Conservation (phyloP, 2,797 vertebrate genomes). For the Acipenser ruthenus region DNA sequence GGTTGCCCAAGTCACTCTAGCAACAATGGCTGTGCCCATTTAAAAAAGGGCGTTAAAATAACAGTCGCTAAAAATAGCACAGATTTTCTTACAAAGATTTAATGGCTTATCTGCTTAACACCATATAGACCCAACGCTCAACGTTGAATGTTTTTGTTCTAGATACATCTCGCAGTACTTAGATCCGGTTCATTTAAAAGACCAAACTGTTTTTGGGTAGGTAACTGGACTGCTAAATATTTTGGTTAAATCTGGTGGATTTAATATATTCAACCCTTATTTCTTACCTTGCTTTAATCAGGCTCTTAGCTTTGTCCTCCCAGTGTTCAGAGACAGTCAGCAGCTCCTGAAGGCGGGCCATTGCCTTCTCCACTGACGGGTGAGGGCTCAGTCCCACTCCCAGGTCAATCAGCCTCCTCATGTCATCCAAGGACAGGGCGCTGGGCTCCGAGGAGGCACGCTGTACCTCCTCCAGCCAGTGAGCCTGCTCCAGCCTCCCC, state of each 20-base stretch:
- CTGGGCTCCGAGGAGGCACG: conserved; percentile 64
- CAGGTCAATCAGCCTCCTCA: conserved; percentile 94
- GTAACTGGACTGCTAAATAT: too few species aligned
- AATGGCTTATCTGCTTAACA: too few species aligned
- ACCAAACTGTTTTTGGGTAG: too few species aligned
- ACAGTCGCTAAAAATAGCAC: too few species aligned
- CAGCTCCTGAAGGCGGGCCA: conserved; percentile 91
- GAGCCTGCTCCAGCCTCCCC: conserved; percentile 81
- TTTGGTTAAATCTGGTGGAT: too few species aligned
- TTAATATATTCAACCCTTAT: too few species aligned
- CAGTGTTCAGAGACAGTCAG: conserved; percentile 93
- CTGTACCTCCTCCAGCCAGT: conserved; percentile 86
- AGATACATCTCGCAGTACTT: too few species aligned
- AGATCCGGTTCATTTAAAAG: too few species aligned
- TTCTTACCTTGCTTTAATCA: conserved; percentile 80
- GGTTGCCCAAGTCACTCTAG: neutral
- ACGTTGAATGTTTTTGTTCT: too few species aligned
- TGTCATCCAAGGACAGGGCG: conserved; percentile 81
- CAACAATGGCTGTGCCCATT: neutral
- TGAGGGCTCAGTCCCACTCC: conserved; percentile 86
- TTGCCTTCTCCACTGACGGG: conserved; percentile 82
- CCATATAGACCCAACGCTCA: too few species aligned
- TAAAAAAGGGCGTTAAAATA: too few species aligned
- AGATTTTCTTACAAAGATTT: too few species aligned
- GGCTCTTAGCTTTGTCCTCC: conserved; percentile 80